These are phyloP conservation scores for Athene noctua DNA, from an alignment of 2,113 vertebrate species.

Conservation along the genomic window DNA sequence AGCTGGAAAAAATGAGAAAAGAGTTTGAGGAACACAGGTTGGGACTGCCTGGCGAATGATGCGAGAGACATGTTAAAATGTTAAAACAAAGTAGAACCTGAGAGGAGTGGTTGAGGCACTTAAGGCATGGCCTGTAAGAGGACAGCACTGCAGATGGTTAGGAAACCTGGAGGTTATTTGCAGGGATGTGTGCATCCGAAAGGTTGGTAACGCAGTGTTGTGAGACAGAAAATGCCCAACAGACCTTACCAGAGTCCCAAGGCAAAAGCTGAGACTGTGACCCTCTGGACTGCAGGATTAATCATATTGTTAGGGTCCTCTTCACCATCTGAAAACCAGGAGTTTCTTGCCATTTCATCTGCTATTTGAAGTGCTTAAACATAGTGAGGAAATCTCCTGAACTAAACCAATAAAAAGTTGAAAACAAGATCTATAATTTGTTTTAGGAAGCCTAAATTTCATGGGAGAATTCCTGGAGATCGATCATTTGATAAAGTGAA, in stretches of 20 bases:
- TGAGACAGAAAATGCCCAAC: background rate
- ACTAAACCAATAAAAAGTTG: background rate
- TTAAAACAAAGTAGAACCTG: background rate
- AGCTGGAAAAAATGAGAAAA: background rate
- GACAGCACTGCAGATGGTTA: background rate
- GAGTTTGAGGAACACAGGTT: background rate
- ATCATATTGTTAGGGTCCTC: background rate
- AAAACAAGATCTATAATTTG: background rate
- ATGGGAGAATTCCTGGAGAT: background rate
- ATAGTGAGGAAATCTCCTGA: background rate
- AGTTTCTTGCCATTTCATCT: background rate
- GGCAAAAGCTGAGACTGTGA: background rate
- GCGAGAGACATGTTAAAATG: background rate
- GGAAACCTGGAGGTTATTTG: background rate
- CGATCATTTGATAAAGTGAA: slow-evolving; percentile 9
- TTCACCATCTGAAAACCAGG: background rate
- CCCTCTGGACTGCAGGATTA: background rate
- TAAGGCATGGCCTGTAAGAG: background rate
- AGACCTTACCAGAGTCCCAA: background rate
- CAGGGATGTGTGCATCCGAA: background rate
- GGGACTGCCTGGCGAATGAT: background rate
- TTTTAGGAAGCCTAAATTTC: background rate
- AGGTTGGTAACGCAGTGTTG: background rate
- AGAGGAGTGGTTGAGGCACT: background rate
- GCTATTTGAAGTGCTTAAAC: background rate